Percentiles rank a stretch among this genome's conserved stretches.
Evolutionary conservation across 2,797 vertebrate species (phyloP).

Genomic region (Trematomus bernacchii): DNA sequence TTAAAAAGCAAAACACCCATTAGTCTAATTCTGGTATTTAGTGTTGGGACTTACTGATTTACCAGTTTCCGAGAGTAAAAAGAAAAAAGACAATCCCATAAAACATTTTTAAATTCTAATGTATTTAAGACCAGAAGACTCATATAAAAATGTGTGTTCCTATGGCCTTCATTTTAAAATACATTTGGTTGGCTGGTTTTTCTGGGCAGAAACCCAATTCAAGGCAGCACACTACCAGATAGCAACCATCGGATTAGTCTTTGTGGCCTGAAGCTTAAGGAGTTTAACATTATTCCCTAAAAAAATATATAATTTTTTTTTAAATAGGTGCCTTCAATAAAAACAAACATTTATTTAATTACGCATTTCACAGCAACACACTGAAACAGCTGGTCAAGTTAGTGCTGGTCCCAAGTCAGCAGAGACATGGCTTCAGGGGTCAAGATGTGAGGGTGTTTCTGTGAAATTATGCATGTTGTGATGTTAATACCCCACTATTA

Average conservation of each 20-base stretch:
- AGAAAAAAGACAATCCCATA: not conserved
- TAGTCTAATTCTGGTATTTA: not conserved
- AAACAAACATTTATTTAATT: not conserved
- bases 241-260: constrained; percentile 1
- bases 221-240: not conserved
- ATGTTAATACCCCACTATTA: constrained; percentile 72
- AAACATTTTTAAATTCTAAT: too few species aligned
- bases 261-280: not conserved
- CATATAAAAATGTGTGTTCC: too few species aligned
- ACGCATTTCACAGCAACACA: not conserved
- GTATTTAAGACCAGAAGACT: not conserved
- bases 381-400: not conserved
- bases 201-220: too few species aligned
- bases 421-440: constrained; percentile 19
- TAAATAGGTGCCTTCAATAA: too few species aligned
- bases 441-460: constrained; percentile 32
- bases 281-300: too few species aligned
- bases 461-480: constrained; percentile 57
- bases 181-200: too few species aligned
- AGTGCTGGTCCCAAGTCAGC: not conserved
- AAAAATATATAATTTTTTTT: too few species aligned
- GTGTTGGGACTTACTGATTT: too few species aligned
- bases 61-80: not conserved
- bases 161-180: not conserved
- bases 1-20: not conserved